These are phyloP conservation scores for Agrotis clavis DNA, from an alignment of 2,888 invertebrate genomes.

Conservation along the genomic window DNA sequence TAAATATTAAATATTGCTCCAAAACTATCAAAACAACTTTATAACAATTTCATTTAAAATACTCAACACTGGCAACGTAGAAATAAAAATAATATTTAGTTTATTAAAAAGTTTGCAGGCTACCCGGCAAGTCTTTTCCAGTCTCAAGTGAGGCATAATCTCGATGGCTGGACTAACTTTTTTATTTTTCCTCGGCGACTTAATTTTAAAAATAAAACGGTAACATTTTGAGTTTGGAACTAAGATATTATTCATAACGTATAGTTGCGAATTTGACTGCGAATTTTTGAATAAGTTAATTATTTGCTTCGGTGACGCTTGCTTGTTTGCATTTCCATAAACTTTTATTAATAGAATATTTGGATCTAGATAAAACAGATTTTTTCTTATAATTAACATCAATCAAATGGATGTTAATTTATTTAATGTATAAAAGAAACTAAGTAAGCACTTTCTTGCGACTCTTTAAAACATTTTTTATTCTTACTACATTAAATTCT, in stretches of 20 bases:
- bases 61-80: constrained; percentile 45
- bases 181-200: constrained; percentile 75
- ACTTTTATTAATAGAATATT: too few species aligned
- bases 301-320: not conserved
- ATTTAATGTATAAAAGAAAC: too few species aligned
- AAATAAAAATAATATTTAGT: constrained; percentile 71
- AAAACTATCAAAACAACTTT: constrained; percentile 19
- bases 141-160: constrained; percentile 77
- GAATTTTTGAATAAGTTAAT: constrained; percentile 8
- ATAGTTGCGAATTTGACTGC: constrained; percentile 16
- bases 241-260: constrained; percentile 35
- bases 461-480: too few species aligned
- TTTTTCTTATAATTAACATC: too few species aligned
- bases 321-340: too few species aligned
- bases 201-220: constrained; percentile 75
- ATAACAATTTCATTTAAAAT: constrained; percentile 51
- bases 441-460: too few species aligned
- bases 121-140: constrained; percentile 67
- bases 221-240: constrained; percentile 71
- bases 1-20: not conserved
- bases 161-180: constrained; percentile 70
- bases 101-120: constrained; percentile 76
- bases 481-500: too few species aligned
- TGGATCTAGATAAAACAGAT: too few species aligned
- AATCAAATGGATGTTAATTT: not conserved